A percentile compares a stretch with the other conserved stretches of the same genome.
phyloP scores from a whole-genome alignment of 2,113 vertebrate species.

The Xiphorhynchus elegans region DNA sequence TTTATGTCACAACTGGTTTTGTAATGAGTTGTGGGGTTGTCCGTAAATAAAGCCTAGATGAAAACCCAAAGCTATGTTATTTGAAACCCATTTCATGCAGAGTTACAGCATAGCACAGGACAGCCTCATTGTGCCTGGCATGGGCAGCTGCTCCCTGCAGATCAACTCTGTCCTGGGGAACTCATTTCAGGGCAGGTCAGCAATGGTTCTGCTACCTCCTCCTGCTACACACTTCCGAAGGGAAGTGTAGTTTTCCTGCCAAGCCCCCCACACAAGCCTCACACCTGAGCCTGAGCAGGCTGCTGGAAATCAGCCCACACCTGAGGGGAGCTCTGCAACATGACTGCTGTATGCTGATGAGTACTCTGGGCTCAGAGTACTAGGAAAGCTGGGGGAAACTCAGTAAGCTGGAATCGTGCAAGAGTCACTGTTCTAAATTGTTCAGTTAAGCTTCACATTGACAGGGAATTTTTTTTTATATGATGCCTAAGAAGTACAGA shows the following conservation, averaged over 20 bases:
- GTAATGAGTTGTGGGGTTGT: fast-evolving
- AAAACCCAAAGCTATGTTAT: not conserved
- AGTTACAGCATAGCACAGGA: not conserved
- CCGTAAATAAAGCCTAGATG: not conserved
- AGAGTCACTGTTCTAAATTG: not conserved
- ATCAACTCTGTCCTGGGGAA: not conserved
- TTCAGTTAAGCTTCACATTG: not conserved
- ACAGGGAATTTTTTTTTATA: not conserved
- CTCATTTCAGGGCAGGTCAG: not conserved
- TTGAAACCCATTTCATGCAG: not conserved
- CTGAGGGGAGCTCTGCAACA: not conserved
- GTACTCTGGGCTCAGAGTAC: not conserved
- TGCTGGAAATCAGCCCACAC: not conserved
- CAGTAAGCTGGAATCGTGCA: not conserved
- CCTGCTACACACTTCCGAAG: not conserved
- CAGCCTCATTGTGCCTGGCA: fast-evolving
- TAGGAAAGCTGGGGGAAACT: not conserved
- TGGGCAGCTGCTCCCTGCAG: fast-evolving
- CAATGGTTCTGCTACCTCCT: not conserved
- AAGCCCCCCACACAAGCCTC: not conserved
- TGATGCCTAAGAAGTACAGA: not conserved
- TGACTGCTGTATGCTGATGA: fast-evolving
- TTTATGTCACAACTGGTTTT: not conserved
- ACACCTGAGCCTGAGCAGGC: not conserved
- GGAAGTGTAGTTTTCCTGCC: not conserved